phyloP scores from a whole-genome alignment of 2,113 vertebrate genomes.

The Tragelaphus imberbis region DNA sequence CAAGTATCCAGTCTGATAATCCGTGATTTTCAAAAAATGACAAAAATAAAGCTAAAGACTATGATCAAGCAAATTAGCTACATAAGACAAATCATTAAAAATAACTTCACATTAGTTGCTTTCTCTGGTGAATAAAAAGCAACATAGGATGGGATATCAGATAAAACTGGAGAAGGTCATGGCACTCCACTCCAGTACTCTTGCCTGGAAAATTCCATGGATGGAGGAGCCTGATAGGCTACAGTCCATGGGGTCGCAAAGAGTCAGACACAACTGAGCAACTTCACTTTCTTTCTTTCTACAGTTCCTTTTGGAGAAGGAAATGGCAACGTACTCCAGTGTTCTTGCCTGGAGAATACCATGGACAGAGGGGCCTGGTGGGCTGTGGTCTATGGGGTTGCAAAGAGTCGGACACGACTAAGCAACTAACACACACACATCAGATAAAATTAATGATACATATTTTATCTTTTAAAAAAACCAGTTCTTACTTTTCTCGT shows the following conservation, averaged over 20 bases:
- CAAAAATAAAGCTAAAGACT: slow-evolving; percentile 13
- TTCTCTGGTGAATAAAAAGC: background rate
- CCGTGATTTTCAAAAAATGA: background rate
- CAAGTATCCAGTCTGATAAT: background rate
- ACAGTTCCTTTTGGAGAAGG: background rate
- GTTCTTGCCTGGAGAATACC: background rate
- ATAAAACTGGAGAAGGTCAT: background rate
- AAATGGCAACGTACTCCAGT: background rate
- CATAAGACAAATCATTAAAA: background rate
- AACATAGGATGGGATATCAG: background rate
- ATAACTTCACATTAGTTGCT: background rate
- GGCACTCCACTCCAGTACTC: too few species aligned
- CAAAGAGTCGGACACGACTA: background rate
- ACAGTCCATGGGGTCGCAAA: background rate
- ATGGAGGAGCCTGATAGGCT: background rate
- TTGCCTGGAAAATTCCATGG: background rate
- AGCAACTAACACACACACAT: background rate
- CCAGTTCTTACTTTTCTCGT: slow-evolving; percentile 91
- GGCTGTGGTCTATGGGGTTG: background rate
- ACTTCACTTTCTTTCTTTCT: background rate
- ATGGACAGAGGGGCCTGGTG: background rate
- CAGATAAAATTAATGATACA: background rate
- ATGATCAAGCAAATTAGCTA: background rate
- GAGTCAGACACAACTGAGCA: background rate
- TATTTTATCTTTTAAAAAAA: background rate